Conservation (phyloP, 2,888 invertebrate species). For the Hemistola chrysoprasaria region DNA sequence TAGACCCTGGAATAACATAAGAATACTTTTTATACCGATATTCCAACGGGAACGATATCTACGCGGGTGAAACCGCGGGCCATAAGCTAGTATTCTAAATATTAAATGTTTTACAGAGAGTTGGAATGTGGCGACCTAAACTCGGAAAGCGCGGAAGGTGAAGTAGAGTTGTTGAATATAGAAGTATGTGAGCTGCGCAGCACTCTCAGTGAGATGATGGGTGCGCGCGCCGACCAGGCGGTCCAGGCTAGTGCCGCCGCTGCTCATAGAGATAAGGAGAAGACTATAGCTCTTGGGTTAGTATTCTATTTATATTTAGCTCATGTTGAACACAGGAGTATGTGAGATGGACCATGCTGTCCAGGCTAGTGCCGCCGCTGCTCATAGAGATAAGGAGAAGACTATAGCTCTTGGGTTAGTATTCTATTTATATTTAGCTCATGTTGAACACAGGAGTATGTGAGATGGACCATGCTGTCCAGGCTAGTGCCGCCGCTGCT, state of each 20-base stretch:
- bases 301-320: too few species aligned
- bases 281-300: constrained; percentile 42
- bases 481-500: constrained; percentile 29
- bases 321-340: constrained; percentile 50
- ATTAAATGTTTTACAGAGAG: too few species aligned
- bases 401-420: constrained; percentile 44
- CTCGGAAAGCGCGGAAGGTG: constrained; percentile 58
- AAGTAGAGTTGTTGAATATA: constrained; percentile 50
- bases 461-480: constrained; percentile 44
- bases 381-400: constrained; percentile 24
- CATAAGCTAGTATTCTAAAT: too few species aligned
- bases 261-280: constrained; percentile 24
- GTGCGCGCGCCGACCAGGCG: constrained; percentile 35
- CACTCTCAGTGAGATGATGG: constrained; percentile 44
- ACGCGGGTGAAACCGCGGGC: too few species aligned
- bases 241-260: constrained; percentile 31
- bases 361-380: constrained; percentile 30
- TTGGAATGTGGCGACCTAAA: constrained; percentile 56
- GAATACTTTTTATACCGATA: too few species aligned
- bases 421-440: too few species aligned
- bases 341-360: constrained; percentile 43
- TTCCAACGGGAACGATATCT: too few species aligned
- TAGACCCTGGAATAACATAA: too few species aligned
- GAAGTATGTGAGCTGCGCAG: constrained; percentile 55
- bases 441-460: constrained; percentile 48